Conservation (phyloP, 1,140 invertebrate species). For the Spodoptera litura region DNA sequence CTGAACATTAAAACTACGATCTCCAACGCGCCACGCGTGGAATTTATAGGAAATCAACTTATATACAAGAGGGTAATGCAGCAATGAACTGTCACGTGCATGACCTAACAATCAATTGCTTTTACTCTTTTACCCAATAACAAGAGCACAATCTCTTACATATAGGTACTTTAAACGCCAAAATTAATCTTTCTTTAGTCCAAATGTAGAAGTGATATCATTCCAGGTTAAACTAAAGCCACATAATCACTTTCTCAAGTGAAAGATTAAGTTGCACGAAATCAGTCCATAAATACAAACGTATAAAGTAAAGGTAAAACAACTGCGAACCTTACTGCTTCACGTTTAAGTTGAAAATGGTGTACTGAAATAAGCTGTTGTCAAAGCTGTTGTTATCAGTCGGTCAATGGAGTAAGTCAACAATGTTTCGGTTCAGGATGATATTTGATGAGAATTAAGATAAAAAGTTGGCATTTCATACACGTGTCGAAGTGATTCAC, state of each 20-base stretch:
- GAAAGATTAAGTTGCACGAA: neutral
- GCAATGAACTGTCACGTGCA: too few species aligned
- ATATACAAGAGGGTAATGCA: too few species aligned
- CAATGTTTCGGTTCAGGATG: neutral
- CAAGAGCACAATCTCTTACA: too few species aligned
- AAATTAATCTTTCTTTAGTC: too few species aligned
- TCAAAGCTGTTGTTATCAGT: neutral
- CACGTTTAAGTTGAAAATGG: neutral
- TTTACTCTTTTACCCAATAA: too few species aligned
- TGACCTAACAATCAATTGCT: too few species aligned
- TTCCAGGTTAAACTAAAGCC: too few species aligned
- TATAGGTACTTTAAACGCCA: too few species aligned
- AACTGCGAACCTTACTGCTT: neutral
- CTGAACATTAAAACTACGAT: too few species aligned
- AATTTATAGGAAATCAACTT: too few species aligned
- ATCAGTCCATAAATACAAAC: slow-evolving; percentile 5
- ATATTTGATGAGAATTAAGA: neutral
- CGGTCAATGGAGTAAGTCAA: neutral
- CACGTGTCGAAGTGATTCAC: slow-evolving; percentile 8
- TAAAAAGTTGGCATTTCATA: neutral
- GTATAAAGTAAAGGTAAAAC: neutral
- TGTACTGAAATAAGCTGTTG: neutral
- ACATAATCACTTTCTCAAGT: neutral
- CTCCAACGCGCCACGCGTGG: too few species aligned
- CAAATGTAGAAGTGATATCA: too few species aligned